Base-by-base conservation (phyloP, 2,888 invertebrate genomes). In the Terebella lapidaria region DNA sequence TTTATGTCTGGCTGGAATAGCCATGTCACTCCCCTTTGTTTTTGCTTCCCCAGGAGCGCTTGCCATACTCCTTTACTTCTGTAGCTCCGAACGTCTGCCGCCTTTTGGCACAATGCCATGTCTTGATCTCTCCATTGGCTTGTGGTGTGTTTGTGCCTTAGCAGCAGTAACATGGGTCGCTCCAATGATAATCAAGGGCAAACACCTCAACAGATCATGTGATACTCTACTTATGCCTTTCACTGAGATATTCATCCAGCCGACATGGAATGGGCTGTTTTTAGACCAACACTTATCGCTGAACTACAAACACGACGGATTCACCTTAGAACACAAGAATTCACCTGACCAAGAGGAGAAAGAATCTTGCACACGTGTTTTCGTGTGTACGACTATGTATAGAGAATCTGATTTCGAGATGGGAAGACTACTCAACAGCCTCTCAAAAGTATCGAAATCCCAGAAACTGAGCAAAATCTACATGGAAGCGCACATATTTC, bases 371-470 rank as follows among this genome's bases (percentile, higher is more conserved):
- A 69, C 59, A 20, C 56, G 70, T 18, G 65, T 74, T 2, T 74
- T 70, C 52, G 63, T 74, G 22, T 74, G 74, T 45, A 74, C 74
- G 1, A 74, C 74, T 1, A 73, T 74, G 74, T 73, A 72, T 55
- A 64, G 71, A n/a, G 74, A 74, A 57, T 70, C 74, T 0, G 70
- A 73, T 30, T 69, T 71, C 49, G 74, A 74, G 59, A 74, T 74
- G 74, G 68, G 67, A 35, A 59, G 72, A 18, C 64, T 73, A 2
- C 55, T 74, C 5, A 26, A 60, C 25, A 74, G 74, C 54, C 55
- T 74, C 3, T 61, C 63, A 15, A 61, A 66, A 47, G 47, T 73
- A n/a, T 67, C 71, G 1, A 55, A 57, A 18, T 68, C 71, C 3
- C 58, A 65, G 4, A 55, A 53, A 3, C 63, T 72, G 27, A 47